These are phyloP conservation scores for Molossus molossus DNA, from an alignment of 2,797 vertebrate genomes.

Conservation along the genomic window DNA sequence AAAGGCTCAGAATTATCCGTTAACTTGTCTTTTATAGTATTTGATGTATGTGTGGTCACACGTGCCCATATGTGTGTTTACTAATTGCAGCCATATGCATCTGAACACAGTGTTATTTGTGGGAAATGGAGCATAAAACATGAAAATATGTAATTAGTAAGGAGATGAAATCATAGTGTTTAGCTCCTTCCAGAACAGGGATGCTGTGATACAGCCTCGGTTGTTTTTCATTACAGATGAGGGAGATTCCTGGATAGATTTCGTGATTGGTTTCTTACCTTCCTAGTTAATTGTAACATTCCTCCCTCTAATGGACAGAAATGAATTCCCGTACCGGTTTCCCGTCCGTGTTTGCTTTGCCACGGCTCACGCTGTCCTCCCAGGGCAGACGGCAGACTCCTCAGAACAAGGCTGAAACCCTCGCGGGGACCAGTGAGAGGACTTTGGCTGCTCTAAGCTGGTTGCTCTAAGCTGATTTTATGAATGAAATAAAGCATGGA, in stretches of 20 bases:
- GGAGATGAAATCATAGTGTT: slow-evolving; percentile 14
- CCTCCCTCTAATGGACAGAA: background rate
- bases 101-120: slow-evolving; percentile 67
- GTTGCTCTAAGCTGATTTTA: slow-evolving; percentile 24
- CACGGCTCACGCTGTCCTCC: background rate
- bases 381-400: background rate
- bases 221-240: slow-evolving; percentile 54
- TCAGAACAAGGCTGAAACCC: background rate
- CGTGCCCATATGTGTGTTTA: background rate
- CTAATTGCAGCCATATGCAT: slow-evolving; percentile 52
- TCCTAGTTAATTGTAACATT: slow-evolving; percentile 60
- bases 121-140: slow-evolving; percentile 75
- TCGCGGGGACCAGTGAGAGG: background rate
- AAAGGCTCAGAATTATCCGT: slow-evolving; percentile 74
- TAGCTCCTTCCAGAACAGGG: slow-evolving; percentile 38
- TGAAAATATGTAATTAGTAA: slow-evolving; percentile 69
- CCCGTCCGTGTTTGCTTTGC: background rate
- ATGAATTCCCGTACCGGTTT: background rate
- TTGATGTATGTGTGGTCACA: slow-evolving; percentile 72
- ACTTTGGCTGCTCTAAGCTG: background rate
- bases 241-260: background rate
- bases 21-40: slow-evolving; percentile 76
- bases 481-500: background rate
- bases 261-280: background rate
- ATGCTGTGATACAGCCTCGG: background rate